Base-by-base conservation (phyloP, 37 sponge, comb jelly and placozoan genomes). In the Chondrilla cf. caribensis region DNA sequence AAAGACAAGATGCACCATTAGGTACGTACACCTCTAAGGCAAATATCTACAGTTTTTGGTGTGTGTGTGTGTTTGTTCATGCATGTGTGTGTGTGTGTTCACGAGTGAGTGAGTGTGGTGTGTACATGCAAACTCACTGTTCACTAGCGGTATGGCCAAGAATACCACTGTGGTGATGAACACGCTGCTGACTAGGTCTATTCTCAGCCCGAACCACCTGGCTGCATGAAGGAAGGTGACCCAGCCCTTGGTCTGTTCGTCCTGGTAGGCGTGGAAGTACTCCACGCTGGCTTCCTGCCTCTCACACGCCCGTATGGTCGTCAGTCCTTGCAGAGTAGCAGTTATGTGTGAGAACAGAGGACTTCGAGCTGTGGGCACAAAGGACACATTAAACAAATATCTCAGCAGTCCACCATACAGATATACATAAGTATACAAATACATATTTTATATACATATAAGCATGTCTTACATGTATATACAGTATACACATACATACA, bases 341-440 rank as follows among this genome's bases (percentile, higher is more conserved):
- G 94, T 87, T 8, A 94, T 59, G 70, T 94, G 94, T 58, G 91
- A 90, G 58, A 89, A 94, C 54, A 94, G 36, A n/a, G 94, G 94
- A 80, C 94, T 94, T 1, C 94, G 91, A 38, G 91, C 94, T 94
- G 86, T 0, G 35, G 51, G 24, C 32, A 35, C 19, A 68, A 28
- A 3, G 6, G 32, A 17, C 17, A 55, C 11, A 55, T 11, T 17
- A 55, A 19, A 55, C 11, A 55, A 17, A 55, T 55, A 55, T n/a
- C n/a, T n/a, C n/a, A n/a, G n/a, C n/a, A n/a, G n/a, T n/a, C n/a
- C n/a, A n/a, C n/a, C n/a, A n/a, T n/a, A n/a, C n/a, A n/a, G n/a
- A n/a, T n/a, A n/a, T n/a, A n/a, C n/a, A n/a, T n/a, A n/a, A n/a
- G n/a, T n/a, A n/a, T n/a, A n/a, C n/a, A n/a, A n/a, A n/a, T n/a